phyloP scores from a whole-genome alignment of 2,113 vertebrate genomes.

The Naja naja region DNA sequence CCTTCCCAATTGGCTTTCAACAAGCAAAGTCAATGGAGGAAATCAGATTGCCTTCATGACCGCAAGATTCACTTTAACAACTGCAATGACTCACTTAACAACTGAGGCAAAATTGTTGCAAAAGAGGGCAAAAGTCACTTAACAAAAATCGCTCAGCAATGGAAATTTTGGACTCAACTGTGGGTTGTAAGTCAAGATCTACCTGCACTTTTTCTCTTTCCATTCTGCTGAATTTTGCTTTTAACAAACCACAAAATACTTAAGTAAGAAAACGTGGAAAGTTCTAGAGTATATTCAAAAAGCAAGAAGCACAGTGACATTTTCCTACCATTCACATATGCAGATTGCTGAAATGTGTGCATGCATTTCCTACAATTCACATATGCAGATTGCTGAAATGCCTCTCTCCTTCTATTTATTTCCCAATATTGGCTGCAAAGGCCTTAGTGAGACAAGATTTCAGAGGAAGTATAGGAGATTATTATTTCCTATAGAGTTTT shows the following conservation, averaged over 20 bases:
- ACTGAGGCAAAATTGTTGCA: not conserved
- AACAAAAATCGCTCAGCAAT: not conserved
- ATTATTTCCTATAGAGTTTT: slow-evolving; percentile 7
- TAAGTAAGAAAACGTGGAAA: slow-evolving; percentile 29
- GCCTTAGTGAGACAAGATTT: slow-evolving; percentile 39
- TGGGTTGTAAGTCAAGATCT: rapidly evolving
- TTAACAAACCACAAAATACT: not conserved
- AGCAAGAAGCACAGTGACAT: slow-evolving; percentile 21
- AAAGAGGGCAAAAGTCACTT: not conserved
- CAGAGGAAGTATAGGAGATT: slow-evolving; percentile 22
- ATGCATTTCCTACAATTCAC: slow-evolving; percentile 26
- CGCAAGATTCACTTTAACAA: not conserved
- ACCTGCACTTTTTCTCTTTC: not conserved
- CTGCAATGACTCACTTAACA: not conserved
- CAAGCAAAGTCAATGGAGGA: not conserved
- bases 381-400: not conserved
- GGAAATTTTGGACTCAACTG: not conserved
- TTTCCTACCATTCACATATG: not conserved
- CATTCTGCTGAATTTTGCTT: slow-evolving; percentile 12
- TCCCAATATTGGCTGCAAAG: slow-evolving; percentile 38
- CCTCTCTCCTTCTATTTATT: slow-evolving; percentile 19
- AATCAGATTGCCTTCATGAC: not conserved
- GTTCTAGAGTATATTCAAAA: slow-evolving; percentile 19
- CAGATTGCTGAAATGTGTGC: not conserved
- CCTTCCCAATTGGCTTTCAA: not conserved